Evolutionary conservation across 2,888 invertebrate species (phyloP), one percentile per base, ranked within the genome.

Genomic region (Hofmannophila pseudospretella): DNA sequence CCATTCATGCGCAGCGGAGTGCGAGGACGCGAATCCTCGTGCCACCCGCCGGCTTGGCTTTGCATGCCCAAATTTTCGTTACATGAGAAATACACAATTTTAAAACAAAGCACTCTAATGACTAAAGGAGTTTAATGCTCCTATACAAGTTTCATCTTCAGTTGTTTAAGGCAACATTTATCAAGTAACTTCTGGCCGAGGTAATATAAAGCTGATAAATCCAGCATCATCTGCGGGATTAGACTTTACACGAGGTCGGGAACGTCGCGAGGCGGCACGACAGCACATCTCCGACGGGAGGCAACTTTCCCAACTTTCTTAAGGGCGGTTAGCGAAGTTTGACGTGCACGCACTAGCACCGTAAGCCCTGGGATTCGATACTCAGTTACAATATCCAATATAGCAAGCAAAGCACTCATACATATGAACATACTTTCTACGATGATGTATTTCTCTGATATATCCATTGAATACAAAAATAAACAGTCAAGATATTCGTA

Each of bases 251-350:
- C 66, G 74, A 75, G 71, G 69, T 72, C 70, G 74, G 67, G 67
- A 60, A 52, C 58, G 60, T 58, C 59, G 58, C 47, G 54, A 68
- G 69, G 68, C 60, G 58, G 50, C 49, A 60, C 63, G 67, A 70
- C 67, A 71, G 75, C 75, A 73, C 70, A 75, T 77, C 77, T 75
- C 68, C 67, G 65, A 68, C 67, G 71, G 70, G 77, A 78, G 74
- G 65, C 67, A 80, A 85, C 78, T 84, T 82, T 63, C 50, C 58
- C 72, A 85, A 86, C 73, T 85, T 84, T 81, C 80, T 77, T 82
- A 78, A 81, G 78, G 78, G 74, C 75, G 80, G 82, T 84, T 82
- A 73, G 72, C 68, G 64, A 84, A 86, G 78, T 86, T 86, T 74
- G 82, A 79, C 81, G 77, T 80, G 77, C 79, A 76, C 78, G 75